Percentiles rank a stretch among this genome's conserved stretches.
Evolutionary conservation across 2,888 invertebrate species (phyloP).

Genomic region (Yponomeuta sedellus): DNA sequence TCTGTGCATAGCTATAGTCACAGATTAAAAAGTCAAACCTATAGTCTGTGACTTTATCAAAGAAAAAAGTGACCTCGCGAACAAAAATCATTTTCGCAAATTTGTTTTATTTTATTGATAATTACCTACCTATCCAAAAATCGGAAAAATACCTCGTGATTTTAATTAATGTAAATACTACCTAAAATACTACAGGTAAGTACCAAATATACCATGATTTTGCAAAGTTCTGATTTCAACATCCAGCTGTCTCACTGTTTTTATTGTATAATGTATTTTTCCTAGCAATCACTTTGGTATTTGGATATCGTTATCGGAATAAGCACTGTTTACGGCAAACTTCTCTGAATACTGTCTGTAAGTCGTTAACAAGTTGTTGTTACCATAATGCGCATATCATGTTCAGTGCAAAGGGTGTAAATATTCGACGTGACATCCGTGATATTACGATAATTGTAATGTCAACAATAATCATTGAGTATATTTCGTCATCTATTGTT

Average conservation of each 20-base stretch:
- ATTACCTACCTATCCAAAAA: background rate
- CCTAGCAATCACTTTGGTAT: background rate
- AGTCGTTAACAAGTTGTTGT: too few relatives aligned
- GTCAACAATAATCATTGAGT: too few relatives aligned
- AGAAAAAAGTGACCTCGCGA: background rate
- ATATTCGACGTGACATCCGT: too few relatives aligned
- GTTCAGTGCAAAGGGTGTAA: too few relatives aligned
- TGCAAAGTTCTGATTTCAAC: background rate
- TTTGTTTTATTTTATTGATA: background rate
- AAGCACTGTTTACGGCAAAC: background rate
- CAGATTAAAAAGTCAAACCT: too few relatives aligned
- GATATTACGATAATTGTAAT: too few relatives aligned
- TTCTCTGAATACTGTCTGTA: background rate
- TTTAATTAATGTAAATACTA: background rate
- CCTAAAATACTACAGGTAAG: background rate
- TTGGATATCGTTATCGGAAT: background rate
- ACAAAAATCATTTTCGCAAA: background rate
- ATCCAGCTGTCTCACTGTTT: conserved; percentile 11
- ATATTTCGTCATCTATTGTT: too few relatives aligned
- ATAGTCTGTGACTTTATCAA: too few relatives aligned
- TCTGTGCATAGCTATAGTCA: too few relatives aligned
- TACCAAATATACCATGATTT: background rate
- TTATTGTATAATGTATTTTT: conserved; percentile 2
- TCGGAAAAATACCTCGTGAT: background rate
- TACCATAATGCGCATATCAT: too few relatives aligned